Evolutionary conservation across 2,797 vertebrate species (phyloP).

Genomic region (Acrossocheilus fasciatus): DNA sequence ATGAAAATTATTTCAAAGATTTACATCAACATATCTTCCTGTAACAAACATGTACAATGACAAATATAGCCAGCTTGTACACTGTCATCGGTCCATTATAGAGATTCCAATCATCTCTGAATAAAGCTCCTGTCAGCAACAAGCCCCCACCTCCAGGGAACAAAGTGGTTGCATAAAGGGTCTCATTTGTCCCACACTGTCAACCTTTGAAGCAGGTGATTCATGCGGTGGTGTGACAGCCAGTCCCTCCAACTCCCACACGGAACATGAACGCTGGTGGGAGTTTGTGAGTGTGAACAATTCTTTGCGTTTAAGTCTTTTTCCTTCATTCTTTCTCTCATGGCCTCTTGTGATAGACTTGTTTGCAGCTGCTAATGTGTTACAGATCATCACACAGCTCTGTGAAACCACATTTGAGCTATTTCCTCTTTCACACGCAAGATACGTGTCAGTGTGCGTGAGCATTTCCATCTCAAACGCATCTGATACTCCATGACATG

Average conservation of each 20-base stretch:
- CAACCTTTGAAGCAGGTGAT: conserved; percentile 35
- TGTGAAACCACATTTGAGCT: conserved; percentile 48
- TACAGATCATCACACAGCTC: conserved; percentile 31
- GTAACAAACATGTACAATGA: background rate
- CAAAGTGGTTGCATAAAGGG: conserved; percentile 59
- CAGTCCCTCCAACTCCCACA: conserved; percentile 24
- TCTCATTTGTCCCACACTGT: conserved; percentile 42
- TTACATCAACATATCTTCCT: background rate
- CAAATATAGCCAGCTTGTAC: background rate
- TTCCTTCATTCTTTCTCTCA: background rate
- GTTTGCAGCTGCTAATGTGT: conserved; percentile 26
- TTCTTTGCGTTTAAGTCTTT: background rate
- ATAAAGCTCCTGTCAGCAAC: conserved; percentile 38
- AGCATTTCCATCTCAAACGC: conserved; percentile 7
- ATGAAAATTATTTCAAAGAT: background rate
- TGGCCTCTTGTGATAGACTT: background rate
- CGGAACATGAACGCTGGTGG: conserved; percentile 14
- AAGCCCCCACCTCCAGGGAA: conserved; percentile 56
- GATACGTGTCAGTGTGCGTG: conserved; percentile 11
- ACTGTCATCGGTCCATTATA: conserved; percentile 30
- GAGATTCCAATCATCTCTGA: conserved; percentile 11
- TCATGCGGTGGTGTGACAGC: conserved; percentile 42
- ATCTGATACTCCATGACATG: conserved; percentile 23
- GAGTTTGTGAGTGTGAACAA: conserved; percentile 1
- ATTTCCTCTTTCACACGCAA: conserved; percentile 56